Base-by-base conservation (phyloP, 2,797 vertebrate genomes). In the Pyrocephalus nanus region DNA sequence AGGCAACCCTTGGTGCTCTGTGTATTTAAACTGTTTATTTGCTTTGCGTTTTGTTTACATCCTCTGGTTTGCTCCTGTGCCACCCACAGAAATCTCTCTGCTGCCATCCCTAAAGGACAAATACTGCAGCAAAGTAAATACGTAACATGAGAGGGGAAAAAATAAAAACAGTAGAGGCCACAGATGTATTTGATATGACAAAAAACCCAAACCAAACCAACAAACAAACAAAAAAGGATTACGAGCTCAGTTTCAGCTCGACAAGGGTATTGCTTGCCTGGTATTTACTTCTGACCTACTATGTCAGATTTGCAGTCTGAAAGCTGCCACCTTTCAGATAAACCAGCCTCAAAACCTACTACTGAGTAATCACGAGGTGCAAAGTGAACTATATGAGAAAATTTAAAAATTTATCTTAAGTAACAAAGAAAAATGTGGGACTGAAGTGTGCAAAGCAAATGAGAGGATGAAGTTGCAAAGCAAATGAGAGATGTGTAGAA, bases 401-500 rank as follows among this genome's bases (percentile, higher is more conserved):
- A 61, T 2, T 1, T 53, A 45, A 47, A 60, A 15, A 21, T 32
- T 74, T 34, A 7, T 25, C 47, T 36, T 47, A 60, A 23, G 15
- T 6, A 32, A 9, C 34, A 51, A 58, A 21, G 0, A 4, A 36
- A 40, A 25, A 29, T 25, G 25, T 15, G 32, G 38, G 30, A 9
- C n/a, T 12, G 21, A n/a, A 43, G 29, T 22, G 61, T 16, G 12
- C 29, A 42, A 27, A 72, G 13, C 6, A 15, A 48, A n/a, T 0
- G 0, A 60, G 55, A 40, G 30, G 34, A 30, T 12, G 21, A n/a
- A 43, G 20, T 22, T 16, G 14, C 29, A 42, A 27, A 72, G 13
- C 6, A 15, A 45, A n/a, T 0, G 0, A 55, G 55, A 40, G 30
- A 32, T 0, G 0, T 1, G 2, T 22, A 80, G 80, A 26, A 61